phyloP scores from a whole-genome alignment of 2,113 vertebrate genomes.

The Corynorhinus townsendii region DNA sequence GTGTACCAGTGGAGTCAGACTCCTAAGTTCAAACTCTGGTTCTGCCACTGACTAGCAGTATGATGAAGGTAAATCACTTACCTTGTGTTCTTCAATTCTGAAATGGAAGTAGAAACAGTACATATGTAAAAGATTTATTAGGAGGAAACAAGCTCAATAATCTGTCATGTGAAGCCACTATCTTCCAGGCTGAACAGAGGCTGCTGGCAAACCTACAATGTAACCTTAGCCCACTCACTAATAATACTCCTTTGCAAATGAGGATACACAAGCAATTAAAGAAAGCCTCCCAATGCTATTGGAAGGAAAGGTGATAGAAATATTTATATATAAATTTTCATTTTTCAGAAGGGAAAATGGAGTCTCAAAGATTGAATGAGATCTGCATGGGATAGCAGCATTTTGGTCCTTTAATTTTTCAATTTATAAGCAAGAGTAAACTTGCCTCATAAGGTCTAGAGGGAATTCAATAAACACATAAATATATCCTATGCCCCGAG shows the following conservation, averaged over 20 bases:
- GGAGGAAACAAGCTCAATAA: background rate
- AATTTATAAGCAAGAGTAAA: background rate
- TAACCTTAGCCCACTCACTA: background rate
- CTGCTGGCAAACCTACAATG: background rate
- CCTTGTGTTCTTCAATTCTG: background rate
- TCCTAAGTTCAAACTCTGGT: background rate
- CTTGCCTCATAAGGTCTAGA: background rate
- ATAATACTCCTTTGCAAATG: background rate
- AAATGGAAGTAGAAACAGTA: background rate
- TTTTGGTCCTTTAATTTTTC: background rate
- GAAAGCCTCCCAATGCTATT: background rate
- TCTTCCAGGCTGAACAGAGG: background rate
- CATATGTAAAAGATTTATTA: background rate
- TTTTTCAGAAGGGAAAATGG: background rate
- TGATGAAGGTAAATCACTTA: background rate
- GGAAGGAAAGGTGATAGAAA: background rate
- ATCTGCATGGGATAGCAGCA: background rate
- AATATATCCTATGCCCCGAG: background rate
- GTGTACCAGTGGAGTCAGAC: background rate
- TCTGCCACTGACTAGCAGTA: background rate
- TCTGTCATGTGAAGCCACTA: background rate
- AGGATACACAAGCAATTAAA: background rate
- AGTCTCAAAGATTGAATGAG: background rate
- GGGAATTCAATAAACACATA: background rate
- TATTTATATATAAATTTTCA: background rate